phyloP scores from a whole-genome alignment of 2,797 vertebrate species.

The Phoebastria nigripes region DNA sequence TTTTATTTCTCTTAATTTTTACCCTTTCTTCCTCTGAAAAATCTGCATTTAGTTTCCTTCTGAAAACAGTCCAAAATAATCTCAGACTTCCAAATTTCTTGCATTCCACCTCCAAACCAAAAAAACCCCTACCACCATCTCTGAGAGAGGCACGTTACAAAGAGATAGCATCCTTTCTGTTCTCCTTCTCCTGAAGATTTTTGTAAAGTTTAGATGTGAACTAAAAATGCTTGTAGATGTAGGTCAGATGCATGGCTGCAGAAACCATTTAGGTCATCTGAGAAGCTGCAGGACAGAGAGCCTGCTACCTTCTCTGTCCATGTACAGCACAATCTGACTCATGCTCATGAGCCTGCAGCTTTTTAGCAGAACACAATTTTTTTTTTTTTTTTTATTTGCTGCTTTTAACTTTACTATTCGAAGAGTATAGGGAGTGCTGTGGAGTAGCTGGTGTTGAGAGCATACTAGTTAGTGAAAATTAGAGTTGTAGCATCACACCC shows the following conservation, averaged over 20 bases:
- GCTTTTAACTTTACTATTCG: neutral
- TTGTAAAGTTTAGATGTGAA: neutral
- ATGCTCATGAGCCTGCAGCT: neutral
- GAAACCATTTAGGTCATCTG: neutral
- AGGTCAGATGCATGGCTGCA: neutral
- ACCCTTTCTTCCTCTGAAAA: neutral
- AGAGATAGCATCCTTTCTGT: neutral
- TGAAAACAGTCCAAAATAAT: neutral
- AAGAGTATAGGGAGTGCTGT: neutral
- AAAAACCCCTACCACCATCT: neutral
- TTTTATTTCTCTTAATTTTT: neutral
- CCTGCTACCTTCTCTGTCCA: neutral
- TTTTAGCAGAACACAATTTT: neutral
- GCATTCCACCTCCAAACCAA: neutral
- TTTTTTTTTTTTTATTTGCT: neutral
- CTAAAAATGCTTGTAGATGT: neutral
- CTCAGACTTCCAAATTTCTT: neutral
- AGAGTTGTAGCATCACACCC: neutral
- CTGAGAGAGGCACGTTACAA: neutral
- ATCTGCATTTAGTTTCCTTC: neutral
- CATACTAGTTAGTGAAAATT: neutral
- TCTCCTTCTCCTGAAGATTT: neutral
- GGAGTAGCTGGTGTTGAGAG: neutral
- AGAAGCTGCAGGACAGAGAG: neutral
- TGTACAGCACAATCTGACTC: neutral